Conservation (phyloP, 2,888 invertebrate species). For the Apamea epomidion region DNA sequence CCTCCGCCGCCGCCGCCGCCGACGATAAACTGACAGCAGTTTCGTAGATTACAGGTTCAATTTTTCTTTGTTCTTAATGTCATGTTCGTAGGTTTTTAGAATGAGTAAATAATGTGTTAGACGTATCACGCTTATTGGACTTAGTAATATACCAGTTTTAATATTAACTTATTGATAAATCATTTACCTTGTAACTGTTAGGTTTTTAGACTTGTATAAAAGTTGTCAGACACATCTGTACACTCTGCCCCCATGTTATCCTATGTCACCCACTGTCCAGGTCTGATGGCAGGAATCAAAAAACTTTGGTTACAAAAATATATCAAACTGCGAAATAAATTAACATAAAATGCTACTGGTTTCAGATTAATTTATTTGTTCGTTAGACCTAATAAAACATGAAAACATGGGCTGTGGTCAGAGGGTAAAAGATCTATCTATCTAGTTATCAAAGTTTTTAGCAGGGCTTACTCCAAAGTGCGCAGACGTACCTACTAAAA, state of each 20-base stretch:
- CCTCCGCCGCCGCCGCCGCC: neutral
- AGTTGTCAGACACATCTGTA: neutral
- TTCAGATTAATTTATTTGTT: neutral
- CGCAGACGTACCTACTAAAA: neutral
- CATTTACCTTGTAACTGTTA: neutral
- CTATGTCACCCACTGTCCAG: neutral
- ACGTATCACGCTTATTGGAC: constrained; percentile 14
- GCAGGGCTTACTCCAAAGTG: neutral
- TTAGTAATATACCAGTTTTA: constrained; percentile 22
- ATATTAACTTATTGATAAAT: neutral
- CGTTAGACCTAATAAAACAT: neutral
- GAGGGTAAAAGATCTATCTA: neutral
- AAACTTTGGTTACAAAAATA: neutral
- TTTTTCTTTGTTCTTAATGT: neutral
- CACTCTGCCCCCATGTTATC: neutral
- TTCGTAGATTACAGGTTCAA: neutral
- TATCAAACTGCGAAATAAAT: neutral
- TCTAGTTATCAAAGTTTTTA: neutral
- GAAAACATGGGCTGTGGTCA: neutral
- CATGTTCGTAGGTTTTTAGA: constrained; percentile 2
- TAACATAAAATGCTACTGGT: neutral
- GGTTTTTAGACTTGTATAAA: neutral
- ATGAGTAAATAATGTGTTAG: constrained; percentile 12
- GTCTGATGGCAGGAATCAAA: no score
- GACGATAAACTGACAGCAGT: neutral